Evolutionary conservation across 2,113 vertebrate genomes (phyloP), one percentile per base, ranked within the genome.

Genomic region (Heterotilapia buettikoferi): DNA sequence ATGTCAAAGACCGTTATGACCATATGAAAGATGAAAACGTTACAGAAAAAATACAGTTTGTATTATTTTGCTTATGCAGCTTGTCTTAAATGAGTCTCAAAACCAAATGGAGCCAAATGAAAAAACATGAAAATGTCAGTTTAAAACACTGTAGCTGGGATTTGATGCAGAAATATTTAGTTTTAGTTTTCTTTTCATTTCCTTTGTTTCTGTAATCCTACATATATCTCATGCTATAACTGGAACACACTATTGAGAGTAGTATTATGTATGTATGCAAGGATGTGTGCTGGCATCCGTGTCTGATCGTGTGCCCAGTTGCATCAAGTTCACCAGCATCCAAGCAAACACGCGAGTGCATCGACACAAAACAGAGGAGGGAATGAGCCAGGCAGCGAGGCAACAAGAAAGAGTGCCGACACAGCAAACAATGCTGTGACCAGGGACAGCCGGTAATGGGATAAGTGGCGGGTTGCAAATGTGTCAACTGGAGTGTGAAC

Each of bases 401-500:
- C 84, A 45, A 83, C 82, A 11, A 82, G 89, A 87, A 89, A 90
- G 82, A 94, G 83, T 93, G 93, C 89, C 73, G 90, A 96, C 89
- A 83, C 93, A 92, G 92, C 91, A 94, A 93, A 94, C 93, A 92
- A 91, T 86, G 84, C 87, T 29, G 79, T 26, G 45, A 92, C 89
- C 80, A 76, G 89, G 90, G 92, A 94, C 90, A 91, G 90, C 31
- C 83, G 43, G 89, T 95, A 96, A 96, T 96, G 92, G 93, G 92
- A 92, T 95, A 96, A 96, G 92, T 93, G 94, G 95, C 82, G 66
- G 92, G 86, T 93, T 95, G 92, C 94, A 95, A 94, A 95, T 91
- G 94, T 94, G 94, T 90, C 94, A 96, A 94, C 89, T 92, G 87
- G 92, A 94, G 94, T 94, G 92, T 96, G 93, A 96, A 95, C 79